Conservation (phyloP, 2,888 invertebrate species). For the Spodoptera littoralis region DNA sequence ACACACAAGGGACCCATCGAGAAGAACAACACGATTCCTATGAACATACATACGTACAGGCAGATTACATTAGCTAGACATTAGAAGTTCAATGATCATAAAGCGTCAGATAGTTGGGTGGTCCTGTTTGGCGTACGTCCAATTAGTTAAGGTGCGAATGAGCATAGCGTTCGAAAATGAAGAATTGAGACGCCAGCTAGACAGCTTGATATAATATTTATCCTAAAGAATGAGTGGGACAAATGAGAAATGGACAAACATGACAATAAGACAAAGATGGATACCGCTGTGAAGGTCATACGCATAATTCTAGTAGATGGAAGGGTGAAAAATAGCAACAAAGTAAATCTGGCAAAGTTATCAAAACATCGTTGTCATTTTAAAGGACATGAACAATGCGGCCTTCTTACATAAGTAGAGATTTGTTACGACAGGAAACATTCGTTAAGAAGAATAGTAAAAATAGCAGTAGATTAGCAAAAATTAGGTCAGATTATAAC, state of each 20-base stretch:
- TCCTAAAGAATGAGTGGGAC: constrained; percentile 32
- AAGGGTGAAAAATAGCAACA: constrained; percentile 24
- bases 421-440: constrained; percentile 35
- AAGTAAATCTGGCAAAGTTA: constrained; percentile 34
- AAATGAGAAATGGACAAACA: constrained; percentile 55
- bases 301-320: constrained; percentile 3
- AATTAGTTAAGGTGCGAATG: constrained; percentile 72
- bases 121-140: constrained; percentile 70
- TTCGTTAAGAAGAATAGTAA: constrained; percentile 35
- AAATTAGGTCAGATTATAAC: constrained; percentile 53
- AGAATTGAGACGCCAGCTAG: constrained; percentile 55
- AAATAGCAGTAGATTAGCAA: constrained; percentile 35
- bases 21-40: constrained; percentile 25
- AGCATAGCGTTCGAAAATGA: constrained; percentile 54
- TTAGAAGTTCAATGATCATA: constrained; percentile 61
- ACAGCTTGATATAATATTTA: constrained; percentile 54
- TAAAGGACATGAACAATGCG: constrained; percentile 27
- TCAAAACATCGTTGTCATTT: constrained; percentile 15
- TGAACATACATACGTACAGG: constrained; percentile 26
- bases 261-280: constrained; percentile 32
- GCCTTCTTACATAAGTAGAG: constrained; percentile 4
- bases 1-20: constrained; percentile 13
- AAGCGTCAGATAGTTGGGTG: constrained; percentile 65
- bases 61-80: constrained; percentile 37
- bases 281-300: constrained; percentile 23